Base-by-base conservation (phyloP, 2,113 vertebrate genomes). In the Amia ocellicauda region DNA sequence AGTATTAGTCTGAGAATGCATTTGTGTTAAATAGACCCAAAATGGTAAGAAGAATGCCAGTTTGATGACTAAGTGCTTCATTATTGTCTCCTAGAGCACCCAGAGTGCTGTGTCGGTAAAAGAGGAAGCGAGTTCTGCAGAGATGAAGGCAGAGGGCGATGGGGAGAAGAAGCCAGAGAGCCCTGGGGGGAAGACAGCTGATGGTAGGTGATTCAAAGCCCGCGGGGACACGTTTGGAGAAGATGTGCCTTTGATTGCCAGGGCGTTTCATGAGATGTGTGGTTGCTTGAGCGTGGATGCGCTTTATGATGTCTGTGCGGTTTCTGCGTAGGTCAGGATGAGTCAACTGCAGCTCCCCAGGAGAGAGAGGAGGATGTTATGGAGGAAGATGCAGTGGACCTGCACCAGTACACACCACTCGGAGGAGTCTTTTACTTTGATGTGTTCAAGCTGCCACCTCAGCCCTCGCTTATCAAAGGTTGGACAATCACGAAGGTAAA, bases 401-500 rank as follows among this genome's bases (percentile, higher is more conserved):
- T 93, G 73, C 76, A 74, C 31, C 86, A 86, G 49, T 93, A 89
- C 75, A 78, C 73, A 0, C 76, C 84, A 0, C 69, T 98, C 70
- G 95, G 95, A 0, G 94, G 96, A 0, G 84, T 97, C 54, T 95
- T 87, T 71, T 89, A 88, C 64, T 90, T 86, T 0, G 80, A 92
- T 0, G 68, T 74, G 0, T 87, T 95, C 64, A 74, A 75, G 52
- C 82, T 98, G 22, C 95, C 95, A 0, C 91, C 90, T 0, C 94
- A 94, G 72, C 75, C 74, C 63, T 74, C 71, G 1, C 62, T 73
- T 0, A 17, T 83, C 59, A 85, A 78, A 0, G 81, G 80, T 67
- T 98, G 96, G 94, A 85, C 80, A 58, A 80, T 95, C 2, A 83
- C 88, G 80, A 80, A 95, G 89, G 95, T 94, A 63, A 72, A 69